Conservation (phyloP, 2,113 vertebrate species). For the Labeo catla region DNA sequence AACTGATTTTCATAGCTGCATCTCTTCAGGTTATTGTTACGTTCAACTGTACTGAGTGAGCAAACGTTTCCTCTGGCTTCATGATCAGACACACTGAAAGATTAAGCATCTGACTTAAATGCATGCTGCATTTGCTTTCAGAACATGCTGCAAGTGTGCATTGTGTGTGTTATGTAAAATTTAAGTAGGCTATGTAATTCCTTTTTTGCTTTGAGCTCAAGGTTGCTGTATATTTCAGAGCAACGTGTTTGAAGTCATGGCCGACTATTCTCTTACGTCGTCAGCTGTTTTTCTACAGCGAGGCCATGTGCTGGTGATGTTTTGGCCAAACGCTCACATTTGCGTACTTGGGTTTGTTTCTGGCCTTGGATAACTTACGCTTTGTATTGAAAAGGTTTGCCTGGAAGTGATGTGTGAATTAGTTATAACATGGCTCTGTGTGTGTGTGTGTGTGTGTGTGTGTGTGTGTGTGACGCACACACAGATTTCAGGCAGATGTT, state of each 20-base stretch:
- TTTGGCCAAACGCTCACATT: not conserved
- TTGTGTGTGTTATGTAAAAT: not conserved
- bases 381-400: not conserved
- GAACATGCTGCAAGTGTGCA: not conserved
- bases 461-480: not conserved
- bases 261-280: not conserved
- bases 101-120: not conserved
- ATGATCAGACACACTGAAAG: not conserved
- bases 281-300: not conserved
- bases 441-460: not conserved
- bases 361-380: not conserved
- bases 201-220: not conserved
- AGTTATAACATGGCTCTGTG: not conserved
- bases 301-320: not conserved
- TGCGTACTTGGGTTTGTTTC: not conserved
- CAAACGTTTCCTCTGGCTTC: not conserved
- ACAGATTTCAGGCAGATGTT: conserved; percentile 25
- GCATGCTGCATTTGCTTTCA: not conserved
- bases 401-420: not conserved
- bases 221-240: not conserved
- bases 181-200: not conserved
- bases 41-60: not conserved
- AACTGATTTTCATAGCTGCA: not conserved
- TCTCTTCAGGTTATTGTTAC: not conserved
- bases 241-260: not conserved